Evolutionary conservation across 2,113 vertebrate species (phyloP).

Genomic region (Isurus oxyrinchus): DNA sequence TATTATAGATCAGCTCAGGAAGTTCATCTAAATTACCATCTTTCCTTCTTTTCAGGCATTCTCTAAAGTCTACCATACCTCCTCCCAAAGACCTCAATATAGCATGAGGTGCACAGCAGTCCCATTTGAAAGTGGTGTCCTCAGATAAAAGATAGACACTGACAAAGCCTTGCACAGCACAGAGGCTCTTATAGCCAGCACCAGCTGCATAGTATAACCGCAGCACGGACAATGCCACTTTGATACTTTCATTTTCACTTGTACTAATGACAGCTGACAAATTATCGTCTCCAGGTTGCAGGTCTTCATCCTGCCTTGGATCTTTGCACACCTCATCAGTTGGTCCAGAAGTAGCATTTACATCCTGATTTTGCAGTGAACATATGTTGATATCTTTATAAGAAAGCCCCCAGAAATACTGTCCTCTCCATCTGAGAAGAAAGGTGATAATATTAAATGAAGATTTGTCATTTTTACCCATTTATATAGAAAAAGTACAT

Average conservation of each 20-base stretch:
- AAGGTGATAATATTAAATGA: not conserved
- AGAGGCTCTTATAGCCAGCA: slow-evolving; percentile 45
- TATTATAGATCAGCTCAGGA: slow-evolving; percentile 42
- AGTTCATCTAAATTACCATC: slow-evolving; percentile 37
- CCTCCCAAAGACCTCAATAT: slow-evolving; percentile 43
- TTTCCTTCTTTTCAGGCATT: slow-evolving; percentile 37
- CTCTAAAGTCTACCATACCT: slow-evolving; percentile 42
- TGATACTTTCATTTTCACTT: slow-evolving; percentile 39
- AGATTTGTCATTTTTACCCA: not conserved
- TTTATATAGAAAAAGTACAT: not conserved
- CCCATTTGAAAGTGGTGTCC: slow-evolving; percentile 46
- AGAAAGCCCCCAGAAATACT: slow-evolving; percentile 44
- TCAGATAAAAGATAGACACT: slow-evolving; percentile 44
- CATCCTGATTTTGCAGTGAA: slow-evolving; percentile 34
- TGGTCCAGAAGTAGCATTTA: not conserved
- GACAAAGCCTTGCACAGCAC: slow-evolving; percentile 43
- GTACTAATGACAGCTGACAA: slow-evolving; percentile 44
- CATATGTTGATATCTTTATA: slow-evolving; percentile 36
- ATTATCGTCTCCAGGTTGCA: not conserved
- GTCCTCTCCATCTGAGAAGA: slow-evolving; percentile 42
- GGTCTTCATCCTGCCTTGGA: not conserved
- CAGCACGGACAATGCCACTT: slow-evolving; percentile 34
- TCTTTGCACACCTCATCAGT: not conserved
- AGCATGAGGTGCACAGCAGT: slow-evolving; percentile 45
- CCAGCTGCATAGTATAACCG: slow-evolving; percentile 41